A percentile compares a stretch with the other conserved stretches of the same genome.
phyloP scores from a whole-genome alignment of 2,888 invertebrate species.

The Thymelicus acteon region DNA sequence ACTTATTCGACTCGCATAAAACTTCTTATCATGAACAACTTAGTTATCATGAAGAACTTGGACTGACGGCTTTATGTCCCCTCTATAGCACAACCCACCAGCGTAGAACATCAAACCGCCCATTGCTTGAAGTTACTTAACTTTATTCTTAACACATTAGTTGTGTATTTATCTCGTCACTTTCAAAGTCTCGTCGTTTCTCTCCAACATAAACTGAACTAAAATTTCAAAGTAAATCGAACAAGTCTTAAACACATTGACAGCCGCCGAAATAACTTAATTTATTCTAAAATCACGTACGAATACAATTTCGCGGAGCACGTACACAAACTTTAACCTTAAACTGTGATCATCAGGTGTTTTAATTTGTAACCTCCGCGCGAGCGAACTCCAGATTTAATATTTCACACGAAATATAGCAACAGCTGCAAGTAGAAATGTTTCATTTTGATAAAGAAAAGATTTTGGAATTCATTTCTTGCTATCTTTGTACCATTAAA shows the following conservation, averaged over 20 bases:
- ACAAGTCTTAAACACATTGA: slow-evolving; percentile 27
- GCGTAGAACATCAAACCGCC: too few relatives aligned
- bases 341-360: slow-evolving; percentile 57
- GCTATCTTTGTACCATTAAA: slow-evolving; percentile 1
- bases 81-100: too few relatives aligned
- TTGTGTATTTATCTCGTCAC: background rate
- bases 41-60: too few relatives aligned
- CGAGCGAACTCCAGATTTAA: slow-evolving; percentile 61
- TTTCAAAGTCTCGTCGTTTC: background rate
- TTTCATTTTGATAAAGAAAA: slow-evolving; percentile 47
- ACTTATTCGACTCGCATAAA: too few relatives aligned
- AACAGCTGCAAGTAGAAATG: slow-evolving; percentile 67
- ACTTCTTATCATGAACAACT: too few relatives aligned
- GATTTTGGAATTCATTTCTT: slow-evolving; percentile 21
- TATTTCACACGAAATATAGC: slow-evolving; percentile 70
- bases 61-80: too few relatives aligned
- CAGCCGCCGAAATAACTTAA: slow-evolving; percentile 24
- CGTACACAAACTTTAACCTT: slow-evolving; percentile 37
- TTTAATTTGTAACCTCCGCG: slow-evolving; percentile 65
- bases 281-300: slow-evolving; percentile 36
- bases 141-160: too few relatives aligned
- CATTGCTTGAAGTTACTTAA: too few relatives aligned
- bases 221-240: slow-evolving; percentile 12
- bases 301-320: slow-evolving; percentile 26
- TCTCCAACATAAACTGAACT: background rate